Evolutionary conservation across 2,113 vertebrate species (phyloP).

Genomic region (Argyrosomus japonicus): DNA sequence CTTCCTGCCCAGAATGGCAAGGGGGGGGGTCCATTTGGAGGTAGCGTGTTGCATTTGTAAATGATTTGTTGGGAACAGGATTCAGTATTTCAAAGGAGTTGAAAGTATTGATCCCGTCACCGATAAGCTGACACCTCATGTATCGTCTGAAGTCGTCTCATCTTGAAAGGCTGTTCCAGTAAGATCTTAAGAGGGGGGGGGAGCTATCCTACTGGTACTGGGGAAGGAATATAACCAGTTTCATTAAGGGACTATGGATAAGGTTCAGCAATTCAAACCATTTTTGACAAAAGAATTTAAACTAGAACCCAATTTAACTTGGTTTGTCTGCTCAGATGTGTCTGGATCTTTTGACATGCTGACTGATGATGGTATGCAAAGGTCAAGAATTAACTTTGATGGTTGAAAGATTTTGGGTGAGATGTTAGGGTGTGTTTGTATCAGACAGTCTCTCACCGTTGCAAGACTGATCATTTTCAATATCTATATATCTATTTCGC

Average conservation of each 20-base stretch:
- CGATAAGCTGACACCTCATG: constrained; percentile 62
- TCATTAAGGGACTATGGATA: background rate
- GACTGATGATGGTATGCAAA: background rate
- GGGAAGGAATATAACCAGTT: background rate
- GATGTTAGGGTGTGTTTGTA: background rate
- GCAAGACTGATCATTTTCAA: constrained; percentile 32
- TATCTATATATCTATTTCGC: constrained; percentile 34
- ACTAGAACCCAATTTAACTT: background rate
- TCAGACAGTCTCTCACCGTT: background rate
- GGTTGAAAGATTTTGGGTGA: background rate
- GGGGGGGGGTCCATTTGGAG: constrained; percentile 24
- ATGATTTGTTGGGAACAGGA: constrained; percentile 68
- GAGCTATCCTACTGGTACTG: background rate
- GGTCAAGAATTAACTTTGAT: constrained; percentile 3
- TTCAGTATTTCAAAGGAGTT: constrained; percentile 71
- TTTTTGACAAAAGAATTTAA: background rate
- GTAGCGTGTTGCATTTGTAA: constrained; percentile 54
- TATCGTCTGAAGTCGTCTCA: constrained; percentile 53
- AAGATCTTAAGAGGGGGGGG: background rate
- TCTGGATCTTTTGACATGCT: background rate
- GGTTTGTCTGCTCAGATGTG: background rate
- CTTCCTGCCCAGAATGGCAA: constrained; percentile 32
- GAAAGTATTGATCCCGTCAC: constrained; percentile 67
- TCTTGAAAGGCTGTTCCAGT: constrained; percentile 50
- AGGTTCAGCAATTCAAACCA: background rate